Evolutionary conservation across 2,113 vertebrate species (phyloP), one percentile per base, ranked within the genome.

Genomic region (Chloroceryle aenea): DNA sequence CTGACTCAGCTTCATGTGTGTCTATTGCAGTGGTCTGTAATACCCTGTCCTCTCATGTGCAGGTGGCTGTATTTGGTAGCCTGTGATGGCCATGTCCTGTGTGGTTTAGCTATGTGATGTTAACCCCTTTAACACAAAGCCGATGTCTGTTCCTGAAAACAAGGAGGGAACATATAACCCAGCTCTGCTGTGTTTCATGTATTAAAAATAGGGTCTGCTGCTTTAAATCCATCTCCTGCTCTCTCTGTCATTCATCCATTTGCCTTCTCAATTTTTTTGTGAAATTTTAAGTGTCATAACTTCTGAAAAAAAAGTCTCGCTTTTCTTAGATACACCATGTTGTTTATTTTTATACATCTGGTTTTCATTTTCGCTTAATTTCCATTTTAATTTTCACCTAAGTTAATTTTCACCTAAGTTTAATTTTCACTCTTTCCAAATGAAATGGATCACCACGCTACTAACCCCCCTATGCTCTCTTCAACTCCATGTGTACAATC

Each of bases 181-280:
- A 52, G 67, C 64, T 89, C 47, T 64, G 53, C 61, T 59, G 43
- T 74, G 45, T 72, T 73, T 92, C 20, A 6, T 68, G 12, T 64
- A 61, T 76, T 85, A 56, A 48, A 91, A 89, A 69, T 56, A 80
- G 56, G 22, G 40, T 25, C 50, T 73, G 58, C 61, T 86, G 77
- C 78, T 94, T 84, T 77, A 80, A 90, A 83, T 80, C 77, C 45
- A 0, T 85, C 68, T 79, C 87, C 59, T 72, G 48, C 48, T 85
- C 80, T 69, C 13, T 91, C 62, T 93, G 85, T 79, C 79, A 26
- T 71, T 86, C 91, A 82, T 79, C 74, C 77, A 62, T 82, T 81
- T 85, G 62, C 73, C 43, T 92, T 64, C 22, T 82, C 56, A 63
- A 17, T 14, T 58, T 74, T 62, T 91, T 83, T 63, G 40, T 75